Percentiles rank a stretch among this genome's conserved stretches.
phyloP scores from a whole-genome alignment of 2,113 vertebrate genomes.

The Beaufortia kweichowensis region DNA sequence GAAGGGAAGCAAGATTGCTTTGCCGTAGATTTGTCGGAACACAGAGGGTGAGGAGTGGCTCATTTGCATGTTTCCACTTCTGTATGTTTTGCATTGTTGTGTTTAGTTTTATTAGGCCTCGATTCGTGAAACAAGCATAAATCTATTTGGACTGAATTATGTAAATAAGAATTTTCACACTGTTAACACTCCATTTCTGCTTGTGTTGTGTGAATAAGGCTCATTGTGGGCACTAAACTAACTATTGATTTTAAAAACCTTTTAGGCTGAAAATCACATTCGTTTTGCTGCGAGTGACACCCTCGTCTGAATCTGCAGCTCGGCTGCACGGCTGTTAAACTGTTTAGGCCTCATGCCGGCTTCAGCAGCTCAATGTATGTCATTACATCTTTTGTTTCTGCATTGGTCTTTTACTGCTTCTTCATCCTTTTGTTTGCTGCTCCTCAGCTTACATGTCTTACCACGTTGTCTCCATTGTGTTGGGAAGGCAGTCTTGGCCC shows the following conservation, averaged over 20 bases:
- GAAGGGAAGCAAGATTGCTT: constrained; percentile 62
- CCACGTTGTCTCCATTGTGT: constrained; percentile 43
- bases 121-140: neutral
- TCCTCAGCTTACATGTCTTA: constrained; percentile 43
- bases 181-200: no score
- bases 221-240: no score
- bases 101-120: neutral
- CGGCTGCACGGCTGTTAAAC: neutral
- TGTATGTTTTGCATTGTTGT: constrained; percentile 55
- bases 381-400: constrained; percentile 46
- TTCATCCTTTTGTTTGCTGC: constrained; percentile 25
- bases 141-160: neutral
- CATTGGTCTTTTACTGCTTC: constrained; percentile 32
- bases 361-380: constrained; percentile 20
- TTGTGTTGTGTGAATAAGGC: no score
- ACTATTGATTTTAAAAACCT: neutral
- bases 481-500: constrained; percentile 54
- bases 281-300: neutral
- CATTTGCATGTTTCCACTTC: constrained; percentile 73
- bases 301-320: constrained; percentile 3
- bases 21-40: constrained; percentile 59
- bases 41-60: constrained; percentile 74
- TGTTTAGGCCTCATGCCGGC: constrained; percentile 48
- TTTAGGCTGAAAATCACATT: neutral
- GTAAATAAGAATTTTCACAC: neutral